A percentile compares a stretch with the other conserved stretches of the same genome.
Conservation (phyloP, 2,888 invertebrate genomes). For the Meghimatium bilineatum region DNA sequence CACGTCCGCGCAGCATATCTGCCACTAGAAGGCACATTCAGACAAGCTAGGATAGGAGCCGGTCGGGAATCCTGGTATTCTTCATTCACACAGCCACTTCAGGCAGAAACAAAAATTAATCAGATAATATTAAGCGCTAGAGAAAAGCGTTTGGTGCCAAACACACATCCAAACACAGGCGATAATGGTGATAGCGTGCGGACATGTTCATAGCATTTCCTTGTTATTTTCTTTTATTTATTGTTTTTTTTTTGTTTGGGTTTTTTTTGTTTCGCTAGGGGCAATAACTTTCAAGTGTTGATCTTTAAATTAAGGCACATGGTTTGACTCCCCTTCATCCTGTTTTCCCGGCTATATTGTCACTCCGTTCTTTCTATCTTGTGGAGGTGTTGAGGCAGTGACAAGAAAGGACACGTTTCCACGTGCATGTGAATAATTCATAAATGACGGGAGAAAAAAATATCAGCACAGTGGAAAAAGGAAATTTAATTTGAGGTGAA, state of each 20-base stretch:
- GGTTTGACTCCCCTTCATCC: background rate
- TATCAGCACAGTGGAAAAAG: too few species aligned
- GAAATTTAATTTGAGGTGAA: too few species aligned
- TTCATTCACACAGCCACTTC: constrained; percentile 1
- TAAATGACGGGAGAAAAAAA: too few species aligned
- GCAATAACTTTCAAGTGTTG: constrained; percentile 23
- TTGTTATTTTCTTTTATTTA: background rate
- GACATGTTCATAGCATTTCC: background rate
- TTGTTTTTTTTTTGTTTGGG: background rate
- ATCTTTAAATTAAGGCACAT: constrained; percentile 19
- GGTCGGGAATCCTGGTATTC: background rate
- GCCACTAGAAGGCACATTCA: background rate
- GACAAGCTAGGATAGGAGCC: background rate
- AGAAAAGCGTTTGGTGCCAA: constrained; percentile 7
- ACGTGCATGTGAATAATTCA: background rate
- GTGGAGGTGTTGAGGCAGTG: background rate
- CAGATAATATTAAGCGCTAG: background rate
- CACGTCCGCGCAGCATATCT: background rate
- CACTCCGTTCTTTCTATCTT: too few species aligned
- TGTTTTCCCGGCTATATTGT: background rate
- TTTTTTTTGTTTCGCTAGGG: background rate
- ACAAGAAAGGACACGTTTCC: background rate
- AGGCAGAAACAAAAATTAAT: constrained; percentile 8
- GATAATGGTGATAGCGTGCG: background rate
- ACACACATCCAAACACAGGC: background rate